Evolutionary conservation across 1,140 invertebrate species (phyloP).

Genomic region (Cepaea nemoralis): DNA sequence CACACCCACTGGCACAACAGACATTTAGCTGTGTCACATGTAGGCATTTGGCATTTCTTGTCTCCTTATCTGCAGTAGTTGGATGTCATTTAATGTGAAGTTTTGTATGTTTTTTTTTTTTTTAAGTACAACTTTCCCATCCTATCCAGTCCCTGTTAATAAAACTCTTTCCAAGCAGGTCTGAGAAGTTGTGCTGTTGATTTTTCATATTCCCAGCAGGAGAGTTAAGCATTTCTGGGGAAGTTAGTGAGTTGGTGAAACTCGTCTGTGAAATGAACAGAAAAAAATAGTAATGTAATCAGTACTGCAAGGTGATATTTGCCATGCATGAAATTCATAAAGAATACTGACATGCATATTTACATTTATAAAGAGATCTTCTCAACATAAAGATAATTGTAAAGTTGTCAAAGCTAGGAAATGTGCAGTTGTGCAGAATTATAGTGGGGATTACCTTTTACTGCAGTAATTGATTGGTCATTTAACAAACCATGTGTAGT

Average conservation of each 20-base stretch:
- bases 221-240: neutral
- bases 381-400: no score
- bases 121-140: constrained; percentile 23
- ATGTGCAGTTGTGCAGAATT: no score
- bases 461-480: no score
- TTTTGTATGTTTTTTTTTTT: neutral
- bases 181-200: neutral
- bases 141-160: neutral
- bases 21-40: constrained; percentile 43
- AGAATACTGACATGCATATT: no score
- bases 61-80: neutral
- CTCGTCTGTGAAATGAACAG: neutral
- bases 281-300: no score
- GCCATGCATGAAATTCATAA: no score
- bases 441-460: no score
- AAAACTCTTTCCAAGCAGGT: constrained; percentile 16
- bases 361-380: no score
- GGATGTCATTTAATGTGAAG: neutral
- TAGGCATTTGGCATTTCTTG: constrained; percentile 31
- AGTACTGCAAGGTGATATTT: no score
- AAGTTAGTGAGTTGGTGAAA: neutral
- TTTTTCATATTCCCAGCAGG: neutral
- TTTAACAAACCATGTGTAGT: no score
- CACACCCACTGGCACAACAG: constrained; percentile 38
- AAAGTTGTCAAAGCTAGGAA: no score